phyloP scores from a whole-genome alignment of 2,113 vertebrate species.

The Physeter macrocephalus region DNA sequence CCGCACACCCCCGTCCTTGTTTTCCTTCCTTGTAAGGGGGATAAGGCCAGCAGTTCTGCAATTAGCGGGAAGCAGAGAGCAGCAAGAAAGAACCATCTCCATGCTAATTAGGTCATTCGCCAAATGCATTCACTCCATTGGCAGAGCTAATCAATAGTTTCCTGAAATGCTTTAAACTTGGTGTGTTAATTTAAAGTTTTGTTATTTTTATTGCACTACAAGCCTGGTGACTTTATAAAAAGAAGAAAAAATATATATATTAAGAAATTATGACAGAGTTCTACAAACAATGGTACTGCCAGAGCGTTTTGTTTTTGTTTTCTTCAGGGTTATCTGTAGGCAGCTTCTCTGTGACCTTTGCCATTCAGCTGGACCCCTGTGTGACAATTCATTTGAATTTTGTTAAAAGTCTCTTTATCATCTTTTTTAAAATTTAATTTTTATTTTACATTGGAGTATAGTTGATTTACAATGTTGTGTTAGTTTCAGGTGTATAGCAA shows the following conservation, averaged over 20 bases:
- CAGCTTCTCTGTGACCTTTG: not conserved
- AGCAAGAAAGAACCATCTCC: conserved; percentile 78
- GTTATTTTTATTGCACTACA: conserved; percentile 72
- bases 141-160: conserved; percentile 82
- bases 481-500: not conserved
- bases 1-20: conserved; percentile 78
- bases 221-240: not conserved
- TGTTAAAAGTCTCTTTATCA: not conserved
- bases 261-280: not conserved
- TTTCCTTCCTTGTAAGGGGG: conserved; percentile 78
- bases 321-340: not conserved
- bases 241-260: not conserved
- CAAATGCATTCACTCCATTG: conserved; percentile 77
- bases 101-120: conserved; percentile 83
- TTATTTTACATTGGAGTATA: not conserved
- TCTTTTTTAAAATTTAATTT: not conserved
- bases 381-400: not conserved
- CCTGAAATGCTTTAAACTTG: conserved; percentile 79
- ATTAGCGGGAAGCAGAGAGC: conserved; percentile 80
- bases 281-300: not conserved
- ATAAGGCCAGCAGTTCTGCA: conserved; percentile 79
- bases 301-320: not conserved
- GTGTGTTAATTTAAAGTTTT: conserved; percentile 79
- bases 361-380: not conserved
- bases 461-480: not conserved